Percentiles rank a stretch among this genome's conserved stretches.
These are phyloP conservation scores for Gopherus evgoodei DNA, from an alignment of 2,113 vertebrate genomes.

Conservation along the genomic window DNA sequence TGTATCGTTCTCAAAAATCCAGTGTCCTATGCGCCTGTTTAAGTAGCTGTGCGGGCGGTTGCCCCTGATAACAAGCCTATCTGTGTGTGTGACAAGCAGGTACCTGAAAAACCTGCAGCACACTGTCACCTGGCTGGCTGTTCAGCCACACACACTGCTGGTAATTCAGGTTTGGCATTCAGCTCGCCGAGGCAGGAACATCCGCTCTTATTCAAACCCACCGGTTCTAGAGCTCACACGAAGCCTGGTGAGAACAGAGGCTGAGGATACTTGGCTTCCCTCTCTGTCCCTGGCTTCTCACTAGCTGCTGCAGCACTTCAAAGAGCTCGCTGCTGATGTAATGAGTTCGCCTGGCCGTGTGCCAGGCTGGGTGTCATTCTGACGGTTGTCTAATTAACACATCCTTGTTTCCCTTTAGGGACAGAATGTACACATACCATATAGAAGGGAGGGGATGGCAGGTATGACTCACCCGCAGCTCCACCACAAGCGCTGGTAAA, in stretches of 20 bases:
- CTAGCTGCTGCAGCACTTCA: conserved; percentile 1
- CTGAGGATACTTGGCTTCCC: background rate
- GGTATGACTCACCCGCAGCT: background rate
- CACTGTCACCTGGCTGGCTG: conserved; percentile 41
- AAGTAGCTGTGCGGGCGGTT: conserved; percentile 63
- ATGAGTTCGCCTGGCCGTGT: background rate
- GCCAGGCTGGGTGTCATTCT: conserved; percentile 11
- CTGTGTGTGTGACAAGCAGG: conserved; percentile 67
- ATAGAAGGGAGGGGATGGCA: background rate
- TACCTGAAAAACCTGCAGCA: conserved; percentile 82
- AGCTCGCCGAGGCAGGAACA: conserved; percentile 32
- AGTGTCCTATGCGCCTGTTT: conserved; percentile 47
- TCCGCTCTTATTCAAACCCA: background rate
- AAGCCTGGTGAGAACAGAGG: background rate
- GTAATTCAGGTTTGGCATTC: conserved; percentile 78
- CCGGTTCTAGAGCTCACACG: background rate
- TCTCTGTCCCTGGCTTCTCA: background rate
- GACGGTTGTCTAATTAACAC: conserved; percentile 40
- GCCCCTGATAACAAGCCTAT: conserved; percentile 36
- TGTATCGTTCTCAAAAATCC: background rate
- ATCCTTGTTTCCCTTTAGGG: conserved; percentile 22
- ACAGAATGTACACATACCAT: conserved; percentile 12
- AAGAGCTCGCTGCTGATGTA: background rate
- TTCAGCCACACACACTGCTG: conserved; percentile 59
- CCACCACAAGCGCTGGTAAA: background rate